phyloP scores from a whole-genome alignment of 1,140 invertebrate species.

The Papilio machaon region DNA sequence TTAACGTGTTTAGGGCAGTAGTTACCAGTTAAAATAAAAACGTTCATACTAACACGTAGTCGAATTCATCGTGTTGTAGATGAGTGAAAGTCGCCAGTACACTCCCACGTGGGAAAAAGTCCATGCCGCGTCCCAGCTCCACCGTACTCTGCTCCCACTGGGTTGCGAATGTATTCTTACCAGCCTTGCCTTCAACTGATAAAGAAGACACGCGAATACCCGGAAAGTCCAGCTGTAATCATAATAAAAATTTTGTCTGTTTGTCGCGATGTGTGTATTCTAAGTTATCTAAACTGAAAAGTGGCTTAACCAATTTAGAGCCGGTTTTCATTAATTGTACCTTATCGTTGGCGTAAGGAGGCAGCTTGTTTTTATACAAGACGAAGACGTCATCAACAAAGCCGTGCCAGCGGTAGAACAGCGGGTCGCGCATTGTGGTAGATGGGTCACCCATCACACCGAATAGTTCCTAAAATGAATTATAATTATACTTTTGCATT shows the following conservation, averaged over 20 bases:
- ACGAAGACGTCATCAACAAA: conserved; percentile 91
- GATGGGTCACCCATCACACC: conserved; percentile 87
- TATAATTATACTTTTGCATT: background rate
- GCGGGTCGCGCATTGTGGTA: conserved; percentile 89
- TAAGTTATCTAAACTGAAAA: background rate
- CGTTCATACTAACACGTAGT: conserved; percentile 76
- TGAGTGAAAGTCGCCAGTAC: conserved; percentile 88
- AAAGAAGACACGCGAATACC: conserved; percentile 84
- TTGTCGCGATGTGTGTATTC: too few species aligned
- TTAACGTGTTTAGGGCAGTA: background rate
- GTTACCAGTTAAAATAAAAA: background rate
- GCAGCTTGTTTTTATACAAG: conserved; percentile 87
- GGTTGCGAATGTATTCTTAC: conserved; percentile 84
- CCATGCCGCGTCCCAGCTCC: conserved; percentile 89
- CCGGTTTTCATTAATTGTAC: conserved; percentile 38
- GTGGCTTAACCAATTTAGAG: background rate
- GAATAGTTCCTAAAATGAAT: conserved; percentile 80
- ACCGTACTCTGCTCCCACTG: conserved; percentile 90
- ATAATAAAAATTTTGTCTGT: background rate
- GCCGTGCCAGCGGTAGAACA: conserved; percentile 93
- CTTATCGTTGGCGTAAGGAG: conserved; percentile 62
- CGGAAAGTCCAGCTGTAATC: conserved; percentile 83
- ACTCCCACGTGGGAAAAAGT: conserved; percentile 87
- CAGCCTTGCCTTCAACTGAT: conserved; percentile 77
- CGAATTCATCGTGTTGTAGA: conserved; percentile 88